Conservation (phyloP, 2,888 invertebrate genomes). For the Rhamphomyia laevipes region DNA sequence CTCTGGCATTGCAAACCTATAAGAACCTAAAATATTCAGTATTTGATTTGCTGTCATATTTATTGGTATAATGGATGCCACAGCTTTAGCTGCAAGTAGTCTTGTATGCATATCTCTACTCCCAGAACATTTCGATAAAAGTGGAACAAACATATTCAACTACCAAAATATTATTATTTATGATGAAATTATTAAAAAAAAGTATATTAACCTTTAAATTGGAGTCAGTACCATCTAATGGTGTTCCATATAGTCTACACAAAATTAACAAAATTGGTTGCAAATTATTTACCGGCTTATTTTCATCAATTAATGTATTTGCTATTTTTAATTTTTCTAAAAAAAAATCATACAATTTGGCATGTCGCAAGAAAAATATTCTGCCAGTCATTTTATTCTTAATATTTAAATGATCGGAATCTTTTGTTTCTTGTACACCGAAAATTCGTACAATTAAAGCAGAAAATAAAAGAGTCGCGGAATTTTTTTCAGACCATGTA, state of each 20-base stretch:
- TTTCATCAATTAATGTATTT: conserved; percentile 20
- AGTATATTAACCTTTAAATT: conserved; percentile 47
- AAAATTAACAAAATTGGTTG: conserved; percentile 69
- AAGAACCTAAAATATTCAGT: conserved; percentile 18
- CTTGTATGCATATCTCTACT: conserved; percentile 58
- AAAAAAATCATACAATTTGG: conserved; percentile 44
- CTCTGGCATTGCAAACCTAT: background rate
- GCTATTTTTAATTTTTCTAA: conserved; percentile 36
- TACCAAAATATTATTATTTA: conserved; percentile 30
- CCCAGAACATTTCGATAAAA: conserved; percentile 49
- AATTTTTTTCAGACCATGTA: conserved; percentile 76
- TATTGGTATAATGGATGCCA: conserved; percentile 46
- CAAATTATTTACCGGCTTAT: conserved; percentile 42
- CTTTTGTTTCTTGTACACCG: conserved; percentile 61
- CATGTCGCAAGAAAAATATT: conserved; percentile 64
- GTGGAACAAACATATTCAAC: conserved; percentile 53
- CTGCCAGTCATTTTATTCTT: conserved; percentile 62
- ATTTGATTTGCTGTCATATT: conserved; percentile 29
- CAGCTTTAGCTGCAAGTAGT: conserved; percentile 58
- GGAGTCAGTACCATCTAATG: conserved; percentile 56
- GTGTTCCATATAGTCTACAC: conserved; percentile 63
- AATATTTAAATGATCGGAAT: conserved; percentile 44
- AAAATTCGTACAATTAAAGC: conserved; percentile 76
- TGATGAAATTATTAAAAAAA: background rate
- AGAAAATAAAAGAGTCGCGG: conserved; percentile 72